A percentile compares a stretch with the other conserved stretches of the same genome.
phyloP scores from a whole-genome alignment of 2,797 vertebrate genomes.

The Limnodromus scolopaceus region DNA sequence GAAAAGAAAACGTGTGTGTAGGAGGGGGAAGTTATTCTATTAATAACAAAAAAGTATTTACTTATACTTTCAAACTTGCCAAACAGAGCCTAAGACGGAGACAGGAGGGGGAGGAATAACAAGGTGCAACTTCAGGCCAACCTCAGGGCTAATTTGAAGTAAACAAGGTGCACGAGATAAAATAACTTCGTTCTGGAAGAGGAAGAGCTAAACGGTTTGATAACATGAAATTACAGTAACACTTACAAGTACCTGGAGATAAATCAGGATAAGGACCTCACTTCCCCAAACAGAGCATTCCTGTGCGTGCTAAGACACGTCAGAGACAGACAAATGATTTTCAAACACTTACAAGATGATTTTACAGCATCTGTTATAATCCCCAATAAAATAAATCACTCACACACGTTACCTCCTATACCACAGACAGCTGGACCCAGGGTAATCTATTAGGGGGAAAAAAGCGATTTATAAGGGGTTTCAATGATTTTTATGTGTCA shows the following conservation, averaged over 20 bases:
- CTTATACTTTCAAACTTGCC: constrained; percentile 39
- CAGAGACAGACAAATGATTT: constrained; percentile 31
- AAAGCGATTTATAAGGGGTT: not conserved
- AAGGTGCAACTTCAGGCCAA: constrained; percentile 63
- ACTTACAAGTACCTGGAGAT: constrained; percentile 46
- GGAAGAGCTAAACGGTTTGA: constrained; percentile 57
- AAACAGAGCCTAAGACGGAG: not conserved
- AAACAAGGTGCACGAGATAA: constrained; percentile 69
- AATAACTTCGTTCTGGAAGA: constrained; percentile 55
- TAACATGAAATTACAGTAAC: constrained; percentile 57
- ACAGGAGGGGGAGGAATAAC: constrained; percentile 51
- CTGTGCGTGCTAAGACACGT: constrained; percentile 10
- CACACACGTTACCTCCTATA: not conserved
- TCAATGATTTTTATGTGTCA: not conserved
- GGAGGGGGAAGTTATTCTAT: constrained; percentile 50
- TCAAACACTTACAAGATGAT: constrained; percentile 16
- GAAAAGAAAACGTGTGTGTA: constrained; percentile 42
- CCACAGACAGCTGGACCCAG: not conserved
- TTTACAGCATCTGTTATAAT: constrained; percentile 17
- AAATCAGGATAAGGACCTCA: constrained; percentile 49
- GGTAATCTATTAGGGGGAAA: not conserved
- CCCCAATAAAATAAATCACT: not conserved
- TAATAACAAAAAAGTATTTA: constrained; percentile 62
- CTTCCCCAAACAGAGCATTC: constrained; percentile 61
- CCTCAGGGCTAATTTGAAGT: constrained; percentile 68